A percentile compares a stretch with the other conserved stretches of the same genome.
Evolutionary conservation across 2,797 vertebrate genomes (phyloP).

Genomic region (Molossus molossus): DNA sequence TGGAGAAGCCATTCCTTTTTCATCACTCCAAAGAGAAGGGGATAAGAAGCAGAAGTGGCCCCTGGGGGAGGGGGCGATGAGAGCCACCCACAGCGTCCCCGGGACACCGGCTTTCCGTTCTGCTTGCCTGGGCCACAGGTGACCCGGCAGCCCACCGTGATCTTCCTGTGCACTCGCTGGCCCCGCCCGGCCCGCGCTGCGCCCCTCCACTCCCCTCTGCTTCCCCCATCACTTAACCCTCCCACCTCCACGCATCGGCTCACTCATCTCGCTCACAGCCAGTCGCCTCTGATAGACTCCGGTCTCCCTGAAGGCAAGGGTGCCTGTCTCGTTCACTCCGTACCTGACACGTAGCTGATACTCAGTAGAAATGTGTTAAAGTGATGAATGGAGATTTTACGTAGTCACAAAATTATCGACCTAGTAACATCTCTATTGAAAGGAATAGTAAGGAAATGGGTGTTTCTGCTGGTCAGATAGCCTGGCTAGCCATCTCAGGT

Average conservation of each 20-base stretch:
- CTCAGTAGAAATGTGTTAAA: not conserved
- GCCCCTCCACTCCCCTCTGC: not conserved
- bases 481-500: not conserved
- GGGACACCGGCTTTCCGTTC: not conserved
- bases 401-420: not conserved
- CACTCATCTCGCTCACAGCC: not conserved
- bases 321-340: not conserved
- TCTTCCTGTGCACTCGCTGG: not conserved
- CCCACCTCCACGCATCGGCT: not conserved
- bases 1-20: constrained; percentile 32
- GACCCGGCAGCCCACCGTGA: accelerated
- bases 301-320: not conserved
- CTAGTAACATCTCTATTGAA: not conserved
- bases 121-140: not conserved
- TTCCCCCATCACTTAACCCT: not conserved
- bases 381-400: not conserved
- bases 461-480: not conserved
- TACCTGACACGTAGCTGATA: not conserved
- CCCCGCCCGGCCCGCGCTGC: not conserved
- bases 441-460: not conserved
- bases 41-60: not conserved
- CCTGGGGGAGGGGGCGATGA: not conserved
- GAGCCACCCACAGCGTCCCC: not conserved
- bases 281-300: not conserved
- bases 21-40: constrained; percentile 22